Conservation (phyloP, 2,113 vertebrate species). For the Microcebus tavaratra region DNA sequence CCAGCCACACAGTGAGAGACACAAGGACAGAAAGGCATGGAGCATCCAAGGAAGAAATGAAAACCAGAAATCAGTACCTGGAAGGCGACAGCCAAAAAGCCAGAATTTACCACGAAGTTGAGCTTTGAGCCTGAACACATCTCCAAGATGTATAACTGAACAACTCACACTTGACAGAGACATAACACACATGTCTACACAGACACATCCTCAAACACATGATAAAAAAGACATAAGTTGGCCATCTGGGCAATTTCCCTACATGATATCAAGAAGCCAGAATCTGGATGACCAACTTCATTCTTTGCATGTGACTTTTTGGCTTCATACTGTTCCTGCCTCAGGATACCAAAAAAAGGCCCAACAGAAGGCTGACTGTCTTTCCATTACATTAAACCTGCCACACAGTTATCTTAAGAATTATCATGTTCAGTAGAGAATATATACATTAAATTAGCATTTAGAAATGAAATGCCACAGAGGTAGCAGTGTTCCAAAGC, state of each 20-base stretch:
- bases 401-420: background rate
- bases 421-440: background rate
- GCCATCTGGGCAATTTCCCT: background rate
- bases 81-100: background rate
- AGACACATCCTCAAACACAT: background rate
- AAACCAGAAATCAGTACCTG: slow-evolving; percentile 45
- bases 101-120: background rate
- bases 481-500: background rate
- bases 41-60: slow-evolving; percentile 39
- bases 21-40: slow-evolving; percentile 15
- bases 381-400: background rate
- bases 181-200: background rate
- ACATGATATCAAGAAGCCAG: background rate
- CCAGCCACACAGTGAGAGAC: slow-evolving; percentile 18
- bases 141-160: slow-evolving; percentile 8
- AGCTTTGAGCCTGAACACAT: background rate
- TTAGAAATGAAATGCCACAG: background rate
- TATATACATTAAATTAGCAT: background rate
- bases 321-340: background rate
- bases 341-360: background rate
- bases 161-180: background rate
- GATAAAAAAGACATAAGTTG: background rate
- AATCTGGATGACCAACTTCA: background rate
- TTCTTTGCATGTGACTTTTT: background rate
- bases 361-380: background rate